phyloP scores from a whole-genome alignment of 1,140 invertebrate genomes.

The Streblospio benedicti region DNA sequence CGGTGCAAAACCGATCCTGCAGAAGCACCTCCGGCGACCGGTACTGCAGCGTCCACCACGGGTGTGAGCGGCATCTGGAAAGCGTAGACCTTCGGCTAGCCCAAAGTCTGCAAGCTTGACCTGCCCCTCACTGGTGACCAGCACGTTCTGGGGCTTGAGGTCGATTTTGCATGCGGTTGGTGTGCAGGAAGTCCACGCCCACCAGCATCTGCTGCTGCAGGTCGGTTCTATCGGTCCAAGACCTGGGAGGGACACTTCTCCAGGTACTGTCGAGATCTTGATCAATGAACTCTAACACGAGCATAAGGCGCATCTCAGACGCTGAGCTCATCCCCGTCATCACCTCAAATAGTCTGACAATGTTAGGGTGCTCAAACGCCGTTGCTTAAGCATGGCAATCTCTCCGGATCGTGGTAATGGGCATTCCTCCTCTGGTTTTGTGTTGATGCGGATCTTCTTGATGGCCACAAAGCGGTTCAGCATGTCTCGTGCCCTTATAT shows the following conservation, averaged over 20 bases:
- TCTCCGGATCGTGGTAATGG: conserved; percentile 90
- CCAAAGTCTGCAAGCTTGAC: conserved; percentile 97
- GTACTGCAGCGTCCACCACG: conserved; percentile 95
- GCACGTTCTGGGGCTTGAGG: conserved; percentile 77
- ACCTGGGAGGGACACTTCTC: conserved; percentile 61
- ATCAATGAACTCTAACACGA: conserved; percentile 90
- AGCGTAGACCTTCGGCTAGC: conserved; percentile 84
- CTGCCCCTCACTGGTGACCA: conserved; percentile 71
- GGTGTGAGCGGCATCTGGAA: conserved; percentile 88
- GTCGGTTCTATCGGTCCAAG: conserved; percentile 64
- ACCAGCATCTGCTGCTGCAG: conserved; percentile 78
- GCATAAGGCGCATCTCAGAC: conserved; percentile 35
- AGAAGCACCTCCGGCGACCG: conserved; percentile 88
- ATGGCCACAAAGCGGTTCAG: conserved; percentile 71
- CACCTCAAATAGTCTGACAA: conserved; percentile 57
- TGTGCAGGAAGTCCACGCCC: conserved; percentile 82
- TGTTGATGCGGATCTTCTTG: conserved; percentile 75
- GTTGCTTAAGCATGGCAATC: conserved; percentile 77
- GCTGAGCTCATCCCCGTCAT: conserved; percentile 27
- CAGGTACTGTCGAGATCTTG: conserved; percentile 77
- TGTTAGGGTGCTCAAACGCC: conserved; percentile 70
- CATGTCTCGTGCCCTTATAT: conserved; percentile 41
- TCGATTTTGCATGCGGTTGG: conserved; percentile 44
- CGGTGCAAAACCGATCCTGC: conserved; percentile 75
- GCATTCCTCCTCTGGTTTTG: conserved; percentile 65